phyloP scores from a whole-genome alignment of 2,113 vertebrate genomes.

The Nothoprocta perdicaria region DNA sequence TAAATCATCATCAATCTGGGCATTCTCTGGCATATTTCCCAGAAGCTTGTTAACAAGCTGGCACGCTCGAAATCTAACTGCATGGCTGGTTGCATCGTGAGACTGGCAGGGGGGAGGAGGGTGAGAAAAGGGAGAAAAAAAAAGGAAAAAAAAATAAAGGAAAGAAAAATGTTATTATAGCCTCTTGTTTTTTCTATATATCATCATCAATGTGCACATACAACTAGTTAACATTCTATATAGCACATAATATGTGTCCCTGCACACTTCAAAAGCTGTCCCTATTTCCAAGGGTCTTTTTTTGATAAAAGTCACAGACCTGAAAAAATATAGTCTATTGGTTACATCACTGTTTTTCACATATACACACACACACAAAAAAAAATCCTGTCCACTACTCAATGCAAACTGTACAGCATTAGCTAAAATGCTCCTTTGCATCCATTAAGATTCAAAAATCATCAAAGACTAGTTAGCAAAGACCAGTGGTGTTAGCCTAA shows the following conservation, averaged over 20 bases:
- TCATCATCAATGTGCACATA: background rate
- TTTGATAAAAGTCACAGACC: background rate
- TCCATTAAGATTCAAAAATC: background rate
- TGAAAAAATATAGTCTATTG: background rate
- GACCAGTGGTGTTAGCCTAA: background rate
- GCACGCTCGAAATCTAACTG: constrained; percentile 91
- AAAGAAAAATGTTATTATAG: too few relatives aligned
- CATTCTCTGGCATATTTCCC: constrained; percentile 92
- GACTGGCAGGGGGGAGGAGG: constrained; percentile 73
- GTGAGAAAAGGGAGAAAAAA: background rate
- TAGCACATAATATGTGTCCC: background rate
- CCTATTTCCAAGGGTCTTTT: background rate
- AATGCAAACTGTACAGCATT: background rate
- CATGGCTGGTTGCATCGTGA: constrained; percentile 87
- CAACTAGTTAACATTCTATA: background rate
- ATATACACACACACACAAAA: background rate
- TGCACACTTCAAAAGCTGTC: background rate
- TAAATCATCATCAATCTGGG: constrained; percentile 92
- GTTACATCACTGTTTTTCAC: background rate
- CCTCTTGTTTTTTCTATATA: background rate
- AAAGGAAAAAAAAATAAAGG: background rate
- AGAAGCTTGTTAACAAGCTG: constrained; percentile 94
- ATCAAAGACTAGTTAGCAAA: too few relatives aligned
- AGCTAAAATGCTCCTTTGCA: background rate
- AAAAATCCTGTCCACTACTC: background rate